Evolutionary conservation across 2,113 vertebrate genomes (phyloP), one percentile per base, ranked within the genome.

Genomic region (Dissostichus mawsoni): DNA sequence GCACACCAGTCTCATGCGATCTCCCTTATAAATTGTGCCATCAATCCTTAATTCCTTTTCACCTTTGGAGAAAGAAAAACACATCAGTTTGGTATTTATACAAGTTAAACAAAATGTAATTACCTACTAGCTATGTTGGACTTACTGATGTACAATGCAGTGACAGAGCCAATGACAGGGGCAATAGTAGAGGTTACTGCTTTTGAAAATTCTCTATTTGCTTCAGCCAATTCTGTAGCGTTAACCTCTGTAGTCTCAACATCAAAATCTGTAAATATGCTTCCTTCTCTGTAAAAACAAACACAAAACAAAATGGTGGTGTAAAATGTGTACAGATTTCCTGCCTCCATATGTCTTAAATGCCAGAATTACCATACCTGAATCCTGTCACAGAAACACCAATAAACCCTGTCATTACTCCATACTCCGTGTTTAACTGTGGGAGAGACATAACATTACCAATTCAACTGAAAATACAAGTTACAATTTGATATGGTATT

Each of bases 201-300:
- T 0, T 1, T 0, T 10, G 5, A 23, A 16, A 94, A 11, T 0
- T 41, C 33, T 36, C 9, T 0, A 52, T 93, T 92, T 65, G 69
- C 91, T 2, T 8, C 0, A 0, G 7, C 29, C 1, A 93, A 36
- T 78, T 80, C 33, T 1, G 2, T 2, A 0, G 11, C 0, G 9
- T 41, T 6, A 23, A 81, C 1, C 2, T 55, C 3, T 6, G 29
- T 71, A 44, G 85, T 76, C 53, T 7, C 4, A 18, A 95, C 48
- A 29, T 8, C 63, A 56, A 78, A 93, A 13, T 91, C 77, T 76
- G 52, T 56, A 41, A 93, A 79, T 18, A 92, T 6, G 23, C 94
- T 95, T 57, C 94, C 94, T 52, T 44, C 0, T 4, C 94, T 95
- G 73, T 56, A 17, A 58, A n/a, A 76, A 75, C 7, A 87, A 69